A percentile compares a stretch with the other conserved stretches of the same genome.
These are phyloP conservation scores for Silurus asotus DNA, from an alignment of 2,113 vertebrate genomes.

Conservation along the genomic window DNA sequence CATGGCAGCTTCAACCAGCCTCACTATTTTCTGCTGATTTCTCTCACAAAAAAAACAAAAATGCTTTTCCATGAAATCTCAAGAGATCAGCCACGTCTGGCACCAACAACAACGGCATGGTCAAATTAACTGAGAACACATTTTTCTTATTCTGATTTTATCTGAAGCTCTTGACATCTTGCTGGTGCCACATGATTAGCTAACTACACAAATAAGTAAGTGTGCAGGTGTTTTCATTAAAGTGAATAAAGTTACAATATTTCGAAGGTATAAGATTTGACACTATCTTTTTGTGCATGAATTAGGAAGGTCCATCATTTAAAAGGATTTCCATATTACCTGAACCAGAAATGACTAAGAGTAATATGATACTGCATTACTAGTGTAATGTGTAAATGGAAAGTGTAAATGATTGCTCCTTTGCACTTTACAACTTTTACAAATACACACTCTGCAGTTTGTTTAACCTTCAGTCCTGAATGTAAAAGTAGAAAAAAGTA, in stretches of 20 bases:
- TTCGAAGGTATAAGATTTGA: not conserved
- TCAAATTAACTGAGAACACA: not conserved
- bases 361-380: not conserved
- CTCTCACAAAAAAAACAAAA: not conserved
- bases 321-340: not conserved
- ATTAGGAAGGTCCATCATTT: not conserved
- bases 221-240: not conserved
- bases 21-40: not conserved
- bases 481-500: not conserved
- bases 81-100: not conserved
- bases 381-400: not conserved
- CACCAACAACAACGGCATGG: not conserved
- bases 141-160: not conserved
- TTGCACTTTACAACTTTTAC: not conserved
- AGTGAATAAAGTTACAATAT: not conserved
- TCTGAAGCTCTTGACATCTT: not conserved
- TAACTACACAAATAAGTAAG: not conserved
- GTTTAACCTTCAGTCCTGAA: not conserved
- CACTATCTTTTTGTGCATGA: not conserved
- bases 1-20: not conserved
- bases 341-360: not conserved
- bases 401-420: not conserved
- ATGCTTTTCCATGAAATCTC: not conserved
- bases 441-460: not conserved
- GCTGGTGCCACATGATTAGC: not conserved